Base-by-base conservation (phyloP, 1,140 invertebrate species). In the Eupeodes corollae region DNA sequence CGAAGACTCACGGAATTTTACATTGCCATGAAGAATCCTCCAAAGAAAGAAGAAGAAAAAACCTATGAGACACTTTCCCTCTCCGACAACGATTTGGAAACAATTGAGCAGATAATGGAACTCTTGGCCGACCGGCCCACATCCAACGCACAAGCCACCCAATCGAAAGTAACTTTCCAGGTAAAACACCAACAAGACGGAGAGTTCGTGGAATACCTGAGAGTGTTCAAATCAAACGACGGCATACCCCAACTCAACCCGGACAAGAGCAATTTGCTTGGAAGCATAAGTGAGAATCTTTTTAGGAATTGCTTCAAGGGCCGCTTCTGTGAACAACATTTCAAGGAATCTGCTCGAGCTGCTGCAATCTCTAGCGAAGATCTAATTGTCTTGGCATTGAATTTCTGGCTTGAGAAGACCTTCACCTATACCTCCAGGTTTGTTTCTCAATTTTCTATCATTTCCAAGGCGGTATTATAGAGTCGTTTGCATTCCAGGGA, bases 321-420 rank as follows among this genome's bases (percentile, higher is more conserved):
- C 5, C 51, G 61, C 3, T 34, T 57, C 13, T 56, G 51, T 37
- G 54, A 67, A n/a, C 49, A 55, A 11, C 52, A 62, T 42, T 65
- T 67, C 32, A 63, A 61, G 44, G n/a, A 48, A 33, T 55, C 54
- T 50, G 53, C 51, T 12, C 21, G 42, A 13, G 44, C 53, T 30
- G 48, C 53, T 0, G 49, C 53, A 21, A 48, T 68, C 38, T 53
- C 58, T 8, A 56, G 52, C 52, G 56, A 56, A 44, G 61, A 67
- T 54, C 37, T 68, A 14, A 40, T 68, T 0, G 55, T 48, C n/a
- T 47, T 67, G 18, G 47, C 63, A n/a, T 55, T 68, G 41, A 52
- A 57, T 49, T 68, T 55, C 30, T 68, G 65, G 63, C 41, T 68
- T 39, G 57, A 66, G 15, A 64, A 63, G 47, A 61, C 58, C 0